phyloP scores from a whole-genome alignment of 1,140 invertebrate species.

The Agraylea sexmaculata region DNA sequence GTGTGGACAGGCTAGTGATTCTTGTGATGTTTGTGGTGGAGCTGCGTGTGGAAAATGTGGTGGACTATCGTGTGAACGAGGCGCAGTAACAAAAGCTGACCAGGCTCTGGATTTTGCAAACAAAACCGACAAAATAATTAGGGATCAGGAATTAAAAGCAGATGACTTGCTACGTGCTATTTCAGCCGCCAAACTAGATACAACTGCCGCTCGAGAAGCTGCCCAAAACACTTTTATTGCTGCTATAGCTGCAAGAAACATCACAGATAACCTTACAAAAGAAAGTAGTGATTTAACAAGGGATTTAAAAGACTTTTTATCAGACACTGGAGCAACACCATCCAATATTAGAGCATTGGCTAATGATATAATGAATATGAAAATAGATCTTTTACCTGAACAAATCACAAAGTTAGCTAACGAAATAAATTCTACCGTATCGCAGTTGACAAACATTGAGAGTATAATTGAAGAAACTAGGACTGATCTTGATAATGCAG shows the following conservation, averaged over 20 bases:
- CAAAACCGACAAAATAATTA: slow-evolving; percentile 68
- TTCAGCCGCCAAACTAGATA: slow-evolving; percentile 44
- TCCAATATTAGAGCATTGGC: slow-evolving; percentile 68
- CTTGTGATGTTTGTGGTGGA: slow-evolving; percentile 90
- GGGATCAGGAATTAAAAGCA: slow-evolving; percentile 67
- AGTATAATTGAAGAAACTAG: slow-evolving; percentile 76
- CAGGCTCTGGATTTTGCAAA: slow-evolving; percentile 76
- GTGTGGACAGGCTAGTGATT: slow-evolving; percentile 75
- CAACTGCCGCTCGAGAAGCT: slow-evolving; percentile 37
- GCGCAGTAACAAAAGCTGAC: slow-evolving; percentile 76
- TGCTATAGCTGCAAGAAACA: slow-evolving; percentile 36
- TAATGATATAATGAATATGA: slow-evolving; percentile 55
- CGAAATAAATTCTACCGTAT: slow-evolving; percentile 75
- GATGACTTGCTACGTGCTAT: slow-evolving; percentile 43
- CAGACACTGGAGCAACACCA: slow-evolving; percentile 63
- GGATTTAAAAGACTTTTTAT: slow-evolving; percentile 64
- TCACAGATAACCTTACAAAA: slow-evolving; percentile 39
- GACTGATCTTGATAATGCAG: slow-evolving; percentile 61
- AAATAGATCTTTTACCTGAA: slow-evolving; percentile 56
- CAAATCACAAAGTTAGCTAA: slow-evolving; percentile 74
- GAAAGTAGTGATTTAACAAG: slow-evolving; percentile 45
- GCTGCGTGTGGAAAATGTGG: slow-evolving; percentile 88
- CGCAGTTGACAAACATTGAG: slow-evolving; percentile 79
- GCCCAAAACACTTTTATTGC: slow-evolving; percentile 38
- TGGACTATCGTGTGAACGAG: slow-evolving; percentile 77